Evolutionary conservation across 1,140 invertebrate species (phyloP).

Genomic region (Pygmarrhopalites habei): DNA sequence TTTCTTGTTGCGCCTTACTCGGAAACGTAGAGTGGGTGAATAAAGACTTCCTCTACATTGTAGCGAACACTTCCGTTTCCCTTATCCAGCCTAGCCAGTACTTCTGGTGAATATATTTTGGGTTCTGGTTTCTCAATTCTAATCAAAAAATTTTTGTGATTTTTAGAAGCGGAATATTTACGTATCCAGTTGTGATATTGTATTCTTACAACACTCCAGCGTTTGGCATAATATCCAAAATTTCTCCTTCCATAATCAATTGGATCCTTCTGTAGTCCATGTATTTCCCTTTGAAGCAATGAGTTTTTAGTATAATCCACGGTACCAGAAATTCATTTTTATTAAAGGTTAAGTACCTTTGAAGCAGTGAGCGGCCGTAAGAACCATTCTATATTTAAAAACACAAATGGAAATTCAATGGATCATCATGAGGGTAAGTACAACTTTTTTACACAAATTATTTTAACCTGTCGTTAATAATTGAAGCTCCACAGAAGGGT

Average conservation of each 20-base stretch:
- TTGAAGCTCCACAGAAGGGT: slow-evolving; percentile 32
- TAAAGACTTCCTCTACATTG: slow-evolving; percentile 28
- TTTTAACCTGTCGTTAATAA: slow-evolving; percentile 32
- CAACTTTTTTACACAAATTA: too few relatives aligned
- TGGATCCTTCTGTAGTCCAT: slow-evolving; percentile 25
- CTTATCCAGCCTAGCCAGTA: slow-evolving; percentile 17
- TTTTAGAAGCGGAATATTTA: too few relatives aligned
- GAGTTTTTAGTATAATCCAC: too few relatives aligned
- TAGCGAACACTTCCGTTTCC: slow-evolving; percentile 22
- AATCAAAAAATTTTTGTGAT: too few relatives aligned
- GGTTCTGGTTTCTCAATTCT: not conserved
- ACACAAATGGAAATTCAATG: too few relatives aligned
- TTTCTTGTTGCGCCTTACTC: too few relatives aligned
- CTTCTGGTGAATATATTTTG: not conserved
- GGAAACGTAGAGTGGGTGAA: slow-evolving; percentile 36
- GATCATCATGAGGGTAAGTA: too few relatives aligned
- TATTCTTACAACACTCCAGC: not conserved
- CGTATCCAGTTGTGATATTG: not conserved
- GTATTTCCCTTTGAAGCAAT: slow-evolving; percentile 35
- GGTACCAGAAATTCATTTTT: too few relatives aligned
- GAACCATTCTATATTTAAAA: too few relatives aligned
- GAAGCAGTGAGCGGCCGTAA: slow-evolving; percentile 33
- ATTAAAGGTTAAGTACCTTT: too few relatives aligned
- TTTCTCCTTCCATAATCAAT: slow-evolving; percentile 21
- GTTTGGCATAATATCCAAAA: slow-evolving; percentile 28